These are phyloP conservation scores for Papilio glaucus DNA, from an alignment of 1,140 invertebrate species.

Conservation along the genomic window DNA sequence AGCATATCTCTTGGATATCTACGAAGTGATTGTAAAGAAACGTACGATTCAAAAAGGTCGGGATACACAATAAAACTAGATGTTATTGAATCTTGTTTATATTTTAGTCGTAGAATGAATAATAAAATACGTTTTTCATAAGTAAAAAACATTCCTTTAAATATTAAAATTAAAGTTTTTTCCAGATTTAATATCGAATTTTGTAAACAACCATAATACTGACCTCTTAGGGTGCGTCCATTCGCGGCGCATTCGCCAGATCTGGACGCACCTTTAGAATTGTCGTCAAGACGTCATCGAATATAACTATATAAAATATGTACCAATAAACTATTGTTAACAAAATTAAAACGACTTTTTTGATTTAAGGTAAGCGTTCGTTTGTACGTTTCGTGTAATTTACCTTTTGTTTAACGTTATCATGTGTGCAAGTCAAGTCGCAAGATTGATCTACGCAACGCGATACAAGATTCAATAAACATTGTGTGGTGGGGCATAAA, in stretches of 20 bases:
- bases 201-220: no score
- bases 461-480: conserved; percentile 72
- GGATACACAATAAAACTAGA: not conserved
- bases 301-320: no score
- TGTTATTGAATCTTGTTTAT: not conserved
- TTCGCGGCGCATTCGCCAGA: no score
- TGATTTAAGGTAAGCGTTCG: not conserved
- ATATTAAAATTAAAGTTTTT: no score
- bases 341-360: no score
- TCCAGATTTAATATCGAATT: no score
- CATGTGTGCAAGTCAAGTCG: conserved; percentile 44
- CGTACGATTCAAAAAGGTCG: not conserved
- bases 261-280: no score
- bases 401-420: conserved; percentile 45
- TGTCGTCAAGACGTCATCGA: no score
- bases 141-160: no score
- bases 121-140: no score
- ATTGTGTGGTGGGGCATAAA: conserved; percentile 69
- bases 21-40: not conserved
- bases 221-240: no score
- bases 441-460: conserved; percentile 55
- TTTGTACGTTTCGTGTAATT: conserved; percentile 8
- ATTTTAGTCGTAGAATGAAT: not conserved
- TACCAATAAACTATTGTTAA: no score
- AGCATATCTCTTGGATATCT: not conserved